Base-by-base conservation (phyloP, 2,797 vertebrate species). In the Erpetoichthys calabaricus region DNA sequence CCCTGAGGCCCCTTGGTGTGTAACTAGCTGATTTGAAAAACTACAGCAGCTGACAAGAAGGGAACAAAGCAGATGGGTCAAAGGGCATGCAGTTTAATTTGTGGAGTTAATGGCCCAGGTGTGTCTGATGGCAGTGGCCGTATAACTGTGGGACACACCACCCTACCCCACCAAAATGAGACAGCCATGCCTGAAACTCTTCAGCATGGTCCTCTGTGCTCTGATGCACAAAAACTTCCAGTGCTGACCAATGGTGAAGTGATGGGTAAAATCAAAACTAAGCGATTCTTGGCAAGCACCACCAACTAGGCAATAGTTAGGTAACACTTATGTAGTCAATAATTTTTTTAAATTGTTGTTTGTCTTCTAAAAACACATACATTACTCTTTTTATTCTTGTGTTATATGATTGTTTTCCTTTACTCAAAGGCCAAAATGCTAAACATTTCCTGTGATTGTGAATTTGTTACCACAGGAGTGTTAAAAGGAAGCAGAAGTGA, bases 61-160 rank as follows among this genome's bases (percentile, higher is more conserved):
- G 58, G 57, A 83, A 73, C 72, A 70, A 70, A 73, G 75, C 77
- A 73, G 63, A 63, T 57, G 70, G 80, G 77, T 76, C 73, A 82
- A 70, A 73, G 78, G 79, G 67, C 72, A 58, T 57, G 42, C 70
- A 67, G 71, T 65, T 76, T 74, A 69, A 72, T 79, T 75, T 64
- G 57, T 73, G 67, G 70, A 60, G 71, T 60, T 70, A 81, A 82
- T 75, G 77, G 61, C 57, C 73, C 75, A 80, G 77, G 77, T 83
- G 74, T 71, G 73, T 66, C 72, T 75, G 71, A 25, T 25, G 25
- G 25, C 25, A 25, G 25, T 25, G 25, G 25, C 25, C 25, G 25
- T 56, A 6, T 51, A n/a, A 45, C 7, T 3, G 25, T 25, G 25
- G 25, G 25, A 25, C 25, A 25, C 25, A 25, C 25, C 25, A 25